These are phyloP conservation scores for Gnathonemus longibarbis DNA, from an alignment of 2,113 vertebrate species.

Conservation along the genomic window DNA sequence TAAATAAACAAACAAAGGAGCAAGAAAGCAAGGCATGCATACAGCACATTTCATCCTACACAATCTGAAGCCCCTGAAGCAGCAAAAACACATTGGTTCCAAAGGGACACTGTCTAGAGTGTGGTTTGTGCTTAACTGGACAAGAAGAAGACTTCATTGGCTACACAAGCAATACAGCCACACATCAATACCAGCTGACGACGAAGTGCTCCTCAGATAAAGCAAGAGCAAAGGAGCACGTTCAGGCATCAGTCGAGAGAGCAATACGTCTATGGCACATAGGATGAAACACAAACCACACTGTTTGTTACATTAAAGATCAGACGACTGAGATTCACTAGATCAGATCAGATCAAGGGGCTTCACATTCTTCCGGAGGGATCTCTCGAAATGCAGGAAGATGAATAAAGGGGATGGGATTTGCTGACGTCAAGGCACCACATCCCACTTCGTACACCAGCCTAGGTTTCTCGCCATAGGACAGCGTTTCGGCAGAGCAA, in stretches of 20 bases:
- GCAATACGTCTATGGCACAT: neutral
- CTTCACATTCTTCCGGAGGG: neutral
- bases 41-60: neutral
- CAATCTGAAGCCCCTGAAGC: neutral
- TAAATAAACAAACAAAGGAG: neutral
- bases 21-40: neutral
- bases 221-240: neutral
- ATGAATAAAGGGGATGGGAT: neutral
- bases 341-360: neutral
- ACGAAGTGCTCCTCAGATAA: neutral
- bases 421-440: neutral
- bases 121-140: neutral
- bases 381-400: neutral
- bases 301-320: neutral
- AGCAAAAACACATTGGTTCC: neutral
- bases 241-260: neutral
- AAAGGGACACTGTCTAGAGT: neutral
- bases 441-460: neutral
- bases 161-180: too few species aligned
- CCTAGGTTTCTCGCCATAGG: neutral
- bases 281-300: slow-evolving; percentile 9
- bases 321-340: neutral
- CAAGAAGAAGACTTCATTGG: neutral
- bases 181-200: neutral
- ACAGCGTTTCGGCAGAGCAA: slow-evolving; percentile 48